These are phyloP conservation scores for Caenorhabditis macrosperma DNA, from an alignment of 2,888 invertebrate species.

Conservation along the genomic window DNA sequence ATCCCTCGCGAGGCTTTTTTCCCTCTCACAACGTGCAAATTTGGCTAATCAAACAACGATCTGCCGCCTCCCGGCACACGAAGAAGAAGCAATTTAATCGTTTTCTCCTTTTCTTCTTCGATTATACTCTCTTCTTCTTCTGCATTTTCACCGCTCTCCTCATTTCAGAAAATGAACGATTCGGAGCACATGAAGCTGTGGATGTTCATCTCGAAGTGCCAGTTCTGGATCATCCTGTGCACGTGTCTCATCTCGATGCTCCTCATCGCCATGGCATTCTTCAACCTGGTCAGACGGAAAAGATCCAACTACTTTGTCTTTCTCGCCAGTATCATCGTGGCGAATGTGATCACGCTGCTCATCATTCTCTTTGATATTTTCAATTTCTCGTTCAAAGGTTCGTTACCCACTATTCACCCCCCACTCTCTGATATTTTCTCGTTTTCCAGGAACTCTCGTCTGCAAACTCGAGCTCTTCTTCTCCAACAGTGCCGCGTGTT, in stretches of 20 bases:
- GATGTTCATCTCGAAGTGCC: constrained; percentile 65
- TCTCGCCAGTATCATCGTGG: constrained; percentile 67
- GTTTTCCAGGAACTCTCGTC: constrained; percentile 68
- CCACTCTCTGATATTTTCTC: neutral
- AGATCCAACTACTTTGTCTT: constrained; percentile 75
- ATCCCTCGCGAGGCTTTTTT: too few relatives aligned
- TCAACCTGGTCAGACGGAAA: constrained; percentile 49
- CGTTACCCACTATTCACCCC: neutral
- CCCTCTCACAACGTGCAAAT: neutral
- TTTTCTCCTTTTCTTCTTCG: neutral
- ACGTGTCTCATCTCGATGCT: constrained; percentile 57
- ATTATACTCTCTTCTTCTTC: neutral
- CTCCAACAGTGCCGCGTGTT: constrained; percentile 72
- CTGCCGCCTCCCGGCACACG: neutral
- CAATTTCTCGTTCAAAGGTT: constrained; percentile 67
- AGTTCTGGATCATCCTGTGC: constrained; percentile 63
- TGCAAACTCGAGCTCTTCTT: constrained; percentile 74
- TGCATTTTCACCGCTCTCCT: neutral
- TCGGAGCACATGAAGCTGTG: constrained; percentile 52
- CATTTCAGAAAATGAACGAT: constrained; percentile 21
- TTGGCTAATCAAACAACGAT: constrained; percentile 25
- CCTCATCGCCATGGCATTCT: constrained; percentile 52
- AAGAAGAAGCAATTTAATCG: constrained; percentile 7
- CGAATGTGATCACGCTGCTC: constrained; percentile 68
- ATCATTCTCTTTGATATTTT: constrained; percentile 72